Evolutionary conservation across 2,113 vertebrate genomes (phyloP).

Genomic region (Athene cunicularia): DNA sequence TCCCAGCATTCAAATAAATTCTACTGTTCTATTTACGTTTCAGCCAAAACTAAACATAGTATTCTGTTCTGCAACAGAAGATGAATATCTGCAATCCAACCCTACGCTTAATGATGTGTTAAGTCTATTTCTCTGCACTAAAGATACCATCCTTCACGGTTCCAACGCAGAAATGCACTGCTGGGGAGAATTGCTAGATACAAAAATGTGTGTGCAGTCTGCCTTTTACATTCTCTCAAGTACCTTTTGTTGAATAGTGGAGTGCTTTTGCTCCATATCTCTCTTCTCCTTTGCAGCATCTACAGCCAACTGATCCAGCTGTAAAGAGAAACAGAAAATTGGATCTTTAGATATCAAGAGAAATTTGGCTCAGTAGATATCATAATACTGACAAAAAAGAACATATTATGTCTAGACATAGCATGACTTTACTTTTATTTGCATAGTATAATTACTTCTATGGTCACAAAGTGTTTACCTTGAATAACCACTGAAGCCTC

Average conservation of each 20-base stretch:
- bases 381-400: slow-evolving; percentile 9
- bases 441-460: slow-evolving; percentile 2
- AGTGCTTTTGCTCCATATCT: slow-evolving; percentile 97
- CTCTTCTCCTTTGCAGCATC: slow-evolving; percentile 95
- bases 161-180: background rate
- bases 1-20: background rate
- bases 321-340: slow-evolving; percentile 68
- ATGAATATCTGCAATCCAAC: background rate
- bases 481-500: slow-evolving; percentile 13
- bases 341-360: slow-evolving; percentile 13
- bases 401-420: slow-evolving; percentile 17
- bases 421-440: slow-evolving; percentile 1
- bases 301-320: slow-evolving; percentile 94
- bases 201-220: background rate
- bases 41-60: background rate
- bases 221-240: background rate
- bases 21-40: background rate
- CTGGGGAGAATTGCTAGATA: background rate
- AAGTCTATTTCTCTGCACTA: background rate
- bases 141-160: background rate
- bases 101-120: background rate
- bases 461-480: slow-evolving; percentile 39
- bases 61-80: background rate
- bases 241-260: slow-evolving; percentile 99
- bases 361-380: slow-evolving; percentile 27